Percentiles rank a stretch among this genome's conserved stretches.
Evolutionary conservation across 2,113 vertebrate genomes (phyloP).

Genomic region (Brachirus orientalis): DNA sequence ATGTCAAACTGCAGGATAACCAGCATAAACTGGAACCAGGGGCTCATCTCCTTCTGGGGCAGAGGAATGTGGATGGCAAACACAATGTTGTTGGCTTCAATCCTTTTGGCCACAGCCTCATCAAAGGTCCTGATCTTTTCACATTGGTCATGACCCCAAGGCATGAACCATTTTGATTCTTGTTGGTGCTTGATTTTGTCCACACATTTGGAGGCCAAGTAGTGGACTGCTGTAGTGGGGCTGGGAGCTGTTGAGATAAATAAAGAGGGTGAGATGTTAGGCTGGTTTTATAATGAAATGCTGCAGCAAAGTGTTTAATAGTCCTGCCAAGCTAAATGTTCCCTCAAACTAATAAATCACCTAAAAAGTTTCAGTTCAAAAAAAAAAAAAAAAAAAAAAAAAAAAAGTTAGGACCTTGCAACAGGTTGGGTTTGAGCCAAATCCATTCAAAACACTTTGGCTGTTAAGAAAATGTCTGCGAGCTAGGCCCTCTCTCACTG

Average conservation of each 20-base stretch:
- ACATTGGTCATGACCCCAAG: conserved; percentile 91
- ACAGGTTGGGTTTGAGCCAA: conserved; percentile 38
- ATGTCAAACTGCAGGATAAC: conserved; percentile 97
- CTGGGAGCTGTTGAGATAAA: conserved; percentile 87
- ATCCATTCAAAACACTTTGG: conserved; percentile 50
- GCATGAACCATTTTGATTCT: conserved; percentile 90
- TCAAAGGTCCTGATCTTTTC: conserved; percentile 90
- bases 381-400: conserved; percentile 32
- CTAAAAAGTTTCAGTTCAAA: conserved; percentile 22
- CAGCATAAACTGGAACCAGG: conserved; percentile 99
- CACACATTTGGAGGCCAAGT: conserved; percentile 91
- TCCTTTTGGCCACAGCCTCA: conserved; percentile 88
- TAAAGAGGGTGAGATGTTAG: conserved; percentile 26
- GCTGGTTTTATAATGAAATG: conserved; percentile 28
- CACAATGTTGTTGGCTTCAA: conserved; percentile 95
- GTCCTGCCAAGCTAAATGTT: conserved; percentile 9
- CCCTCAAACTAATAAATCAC: conserved; percentile 39
- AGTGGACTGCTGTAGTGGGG: conserved; percentile 87
- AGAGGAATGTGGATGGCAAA: conserved; percentile 92
- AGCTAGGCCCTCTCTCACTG: conserved; percentile 14
- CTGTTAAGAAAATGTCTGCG: conserved; percentile 42
- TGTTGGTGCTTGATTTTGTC: conserved; percentile 86
- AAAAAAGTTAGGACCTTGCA: conserved; percentile 34
- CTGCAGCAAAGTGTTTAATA: conserved; percentile 20
- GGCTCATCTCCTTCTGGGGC: conserved; percentile 92